Conservation (phyloP, 2,113 vertebrate species). For the Oncorhynchus mykiss region DNA sequence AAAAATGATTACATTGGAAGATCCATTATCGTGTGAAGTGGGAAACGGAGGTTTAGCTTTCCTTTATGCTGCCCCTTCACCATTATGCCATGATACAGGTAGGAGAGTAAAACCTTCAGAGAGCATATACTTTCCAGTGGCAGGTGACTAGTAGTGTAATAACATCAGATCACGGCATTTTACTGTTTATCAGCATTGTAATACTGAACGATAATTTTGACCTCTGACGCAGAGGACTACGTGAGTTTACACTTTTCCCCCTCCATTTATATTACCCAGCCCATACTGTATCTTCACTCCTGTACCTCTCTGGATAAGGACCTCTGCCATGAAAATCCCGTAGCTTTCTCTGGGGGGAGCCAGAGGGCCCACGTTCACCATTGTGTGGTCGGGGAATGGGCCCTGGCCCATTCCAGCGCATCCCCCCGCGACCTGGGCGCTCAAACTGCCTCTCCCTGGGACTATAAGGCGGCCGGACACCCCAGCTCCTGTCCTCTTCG, state of each 20-base stretch:
- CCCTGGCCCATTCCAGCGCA: slow-evolving; percentile 67
- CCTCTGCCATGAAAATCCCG: slow-evolving; percentile 88
- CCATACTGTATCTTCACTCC: slow-evolving; percentile 77
- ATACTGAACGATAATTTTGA: slow-evolving; percentile 44
- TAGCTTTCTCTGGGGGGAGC: slow-evolving; percentile 75
- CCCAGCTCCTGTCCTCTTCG: slow-evolving; percentile 65
- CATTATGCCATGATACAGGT: slow-evolving; percentile 54
- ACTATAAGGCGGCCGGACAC: slow-evolving; percentile 48
- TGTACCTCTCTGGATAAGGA: slow-evolving; percentile 93
- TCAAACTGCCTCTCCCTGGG: slow-evolving; percentile 65
- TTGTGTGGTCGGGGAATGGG: slow-evolving; percentile 57
- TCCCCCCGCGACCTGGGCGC: slow-evolving; percentile 56
- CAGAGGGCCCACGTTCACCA: slow-evolving; percentile 62
- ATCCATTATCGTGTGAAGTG: slow-evolving; percentile 68
- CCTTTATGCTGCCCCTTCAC: slow-evolving; percentile 53
- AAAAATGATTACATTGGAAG: slow-evolving; percentile 89
- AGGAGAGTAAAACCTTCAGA: slow-evolving; percentile 49
- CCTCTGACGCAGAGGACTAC: slow-evolving; percentile 46
- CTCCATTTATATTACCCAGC: slow-evolving; percentile 79
- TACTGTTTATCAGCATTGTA: slow-evolving; percentile 31
- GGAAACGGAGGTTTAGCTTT: slow-evolving; percentile 56
- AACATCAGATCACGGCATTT: slow-evolving; percentile 47
- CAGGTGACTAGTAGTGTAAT: slow-evolving; percentile 48
- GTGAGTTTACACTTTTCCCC: slow-evolving; percentile 54
- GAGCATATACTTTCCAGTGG: slow-evolving; percentile 52